Base-by-base conservation (phyloP, 1,140 invertebrate species). In the Cyphomyrmex costatus region DNA sequence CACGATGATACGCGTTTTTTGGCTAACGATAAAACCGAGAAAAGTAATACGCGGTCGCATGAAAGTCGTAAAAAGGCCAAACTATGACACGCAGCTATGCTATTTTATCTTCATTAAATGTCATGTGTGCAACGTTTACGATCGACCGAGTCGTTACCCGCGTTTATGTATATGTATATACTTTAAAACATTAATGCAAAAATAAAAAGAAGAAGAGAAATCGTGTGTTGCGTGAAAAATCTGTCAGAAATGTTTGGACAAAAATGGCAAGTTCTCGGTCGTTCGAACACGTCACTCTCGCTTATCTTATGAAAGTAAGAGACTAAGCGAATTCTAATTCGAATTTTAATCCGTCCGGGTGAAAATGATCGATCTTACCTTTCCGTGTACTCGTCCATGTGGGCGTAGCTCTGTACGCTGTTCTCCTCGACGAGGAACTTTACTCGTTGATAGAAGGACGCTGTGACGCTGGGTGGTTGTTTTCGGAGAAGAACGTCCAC, bases 341-440 rank as follows among this genome's bases (percentile, higher is more conserved):
- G 21, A 87, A 65, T 74, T 63, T 85, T 71, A 87, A 46, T 79
- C 58, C 74, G 66, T 71, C 85, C 86, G 51, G 80, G 77, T 80
- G 51, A 86, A 63, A 89, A 89, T 86, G 79, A 92, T 87, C 83
- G 89, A 91, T 90, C 97, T 97, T 97, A 99, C 99, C 98, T 99
- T 96, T 99, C 98, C 91, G 98, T 99, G 96, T 99, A 99, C 95
- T 99, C 98, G 95, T 99, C 98, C 96, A 98, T 97, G 93, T 99
- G 98, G 30, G 99, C 98, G 95, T 99, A 99, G 92, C 98, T 99
- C 95, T 99, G 99, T 36, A 99, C 99, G 83, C 98, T 99, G 94
- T 99, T 98, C 94, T 99, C 98, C 95, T 99, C 99, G 83, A 99
- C 99, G 77, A 99, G 97, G 95, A 99, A 99, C 93, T 99, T 99